phyloP scores from a whole-genome alignment of 2,113 vertebrate species.

The Cyprinus carpio region DNA sequence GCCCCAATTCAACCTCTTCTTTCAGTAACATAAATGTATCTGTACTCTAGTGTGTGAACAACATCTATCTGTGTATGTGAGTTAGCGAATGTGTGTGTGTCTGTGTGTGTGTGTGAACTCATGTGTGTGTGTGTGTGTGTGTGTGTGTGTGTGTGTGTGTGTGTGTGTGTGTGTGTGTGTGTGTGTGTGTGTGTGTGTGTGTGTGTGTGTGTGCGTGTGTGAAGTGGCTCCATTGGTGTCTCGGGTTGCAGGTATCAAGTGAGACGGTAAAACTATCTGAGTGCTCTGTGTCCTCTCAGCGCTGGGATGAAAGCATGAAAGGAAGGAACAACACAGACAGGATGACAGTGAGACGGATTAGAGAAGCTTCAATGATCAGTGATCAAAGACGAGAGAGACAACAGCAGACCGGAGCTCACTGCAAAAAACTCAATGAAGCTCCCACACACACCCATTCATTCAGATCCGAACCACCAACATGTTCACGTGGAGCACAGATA shows the following conservation, averaged over 20 bases:
- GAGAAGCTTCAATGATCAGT: slow-evolving; percentile 77
- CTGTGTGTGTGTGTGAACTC: neutral
- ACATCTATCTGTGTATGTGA: neutral
- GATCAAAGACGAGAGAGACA: slow-evolving; percentile 70
- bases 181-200: no score
- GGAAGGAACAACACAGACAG: slow-evolving; percentile 74
- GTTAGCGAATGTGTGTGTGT: neutral
- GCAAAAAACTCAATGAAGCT: slow-evolving; percentile 19
- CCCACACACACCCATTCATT: slow-evolving; percentile 46
- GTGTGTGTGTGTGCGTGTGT: slow-evolving; percentile 45
- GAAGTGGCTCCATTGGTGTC: slow-evolving; percentile 48
- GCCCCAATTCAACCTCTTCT: neutral
- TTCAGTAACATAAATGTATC: neutral
- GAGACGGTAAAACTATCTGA: slow-evolving; percentile 82
- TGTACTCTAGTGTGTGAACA: no score
- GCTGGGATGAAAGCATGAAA: slow-evolving; percentile 76
- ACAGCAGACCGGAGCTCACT: neutral
- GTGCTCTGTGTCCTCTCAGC: slow-evolving; percentile 74
- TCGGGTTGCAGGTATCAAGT: slow-evolving; percentile 76
- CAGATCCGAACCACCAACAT: slow-evolving; percentile 13
- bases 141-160: neutral
- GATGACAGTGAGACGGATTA: slow-evolving; percentile 78
- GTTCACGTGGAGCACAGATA: neutral
- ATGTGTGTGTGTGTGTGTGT: slow-evolving; percentile 20
- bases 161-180: no score